Evolutionary conservation across 2,113 vertebrate species (phyloP).

Genomic region (Calypte anna): DNA sequence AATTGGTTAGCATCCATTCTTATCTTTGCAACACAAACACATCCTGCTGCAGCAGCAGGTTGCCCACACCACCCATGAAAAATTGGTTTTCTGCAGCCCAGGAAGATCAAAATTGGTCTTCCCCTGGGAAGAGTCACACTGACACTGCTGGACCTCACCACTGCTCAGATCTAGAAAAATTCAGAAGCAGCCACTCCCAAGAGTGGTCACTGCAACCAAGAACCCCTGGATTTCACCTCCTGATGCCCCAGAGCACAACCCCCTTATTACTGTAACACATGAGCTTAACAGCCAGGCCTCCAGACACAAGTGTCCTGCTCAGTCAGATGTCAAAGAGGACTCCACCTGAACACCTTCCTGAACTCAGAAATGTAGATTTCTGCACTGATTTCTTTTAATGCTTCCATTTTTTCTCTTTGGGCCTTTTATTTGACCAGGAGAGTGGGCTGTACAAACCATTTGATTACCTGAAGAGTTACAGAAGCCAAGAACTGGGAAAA

Average conservation of each 20-base stretch:
- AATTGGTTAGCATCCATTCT: not conserved
- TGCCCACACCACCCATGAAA: not conserved
- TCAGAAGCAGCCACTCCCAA: not conserved
- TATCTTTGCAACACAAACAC: not conserved
- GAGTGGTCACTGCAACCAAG: not conserved
- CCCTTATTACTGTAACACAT: not conserved
- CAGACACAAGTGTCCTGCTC: not conserved
- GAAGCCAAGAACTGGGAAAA: not conserved
- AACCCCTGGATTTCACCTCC: not conserved
- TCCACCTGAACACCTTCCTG: not conserved
- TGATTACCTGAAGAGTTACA: not conserved
- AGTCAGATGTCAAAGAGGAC: not conserved
- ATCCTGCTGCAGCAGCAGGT: not conserved
- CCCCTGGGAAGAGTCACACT: not conserved
- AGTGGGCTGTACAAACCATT: not conserved
- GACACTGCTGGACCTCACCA: not conserved
- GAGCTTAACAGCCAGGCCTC: not conserved
- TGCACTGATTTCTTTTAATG: not conserved
- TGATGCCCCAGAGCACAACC: not conserved
- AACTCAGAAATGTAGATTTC: not conserved
- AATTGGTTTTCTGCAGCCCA: not conserved
- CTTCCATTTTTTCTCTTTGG: not conserved
- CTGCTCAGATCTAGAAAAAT: not conserved
- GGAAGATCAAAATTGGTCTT: not conserved
- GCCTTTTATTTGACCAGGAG: not conserved